phyloP scores from a whole-genome alignment of 2,888 invertebrate genomes.

The Cyclophora punctaria region DNA sequence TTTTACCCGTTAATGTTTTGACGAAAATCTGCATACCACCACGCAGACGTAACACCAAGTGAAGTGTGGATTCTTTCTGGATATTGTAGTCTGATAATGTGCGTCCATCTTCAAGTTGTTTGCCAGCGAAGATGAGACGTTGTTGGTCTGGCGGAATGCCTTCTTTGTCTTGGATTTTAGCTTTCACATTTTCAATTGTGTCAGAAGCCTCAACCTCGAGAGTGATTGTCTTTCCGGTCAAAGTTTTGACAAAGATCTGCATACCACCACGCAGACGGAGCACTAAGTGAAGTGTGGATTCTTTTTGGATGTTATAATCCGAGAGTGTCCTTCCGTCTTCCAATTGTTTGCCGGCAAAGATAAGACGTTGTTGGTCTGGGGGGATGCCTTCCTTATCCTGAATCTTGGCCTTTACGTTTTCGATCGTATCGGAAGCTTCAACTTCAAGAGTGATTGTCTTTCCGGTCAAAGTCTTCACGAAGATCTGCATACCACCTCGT shows the following conservation, averaged over 20 bases:
- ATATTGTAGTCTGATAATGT: constrained; percentile 19
- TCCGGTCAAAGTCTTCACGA: constrained; percentile 18
- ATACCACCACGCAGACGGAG: constrained; percentile 21
- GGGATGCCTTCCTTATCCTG: constrained; percentile 21
- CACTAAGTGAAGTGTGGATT: constrained; percentile 18
- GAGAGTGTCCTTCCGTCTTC: constrained; percentile 20
- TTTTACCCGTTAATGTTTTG: constrained; percentile 19
- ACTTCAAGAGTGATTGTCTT: constrained; percentile 19
- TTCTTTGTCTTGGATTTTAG: constrained; percentile 21
- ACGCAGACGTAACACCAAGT: constrained; percentile 17
- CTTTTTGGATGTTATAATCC: constrained; percentile 20
- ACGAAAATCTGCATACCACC: constrained; percentile 23
- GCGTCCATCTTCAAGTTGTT: constrained; percentile 19
- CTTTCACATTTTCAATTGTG: constrained; percentile 19
- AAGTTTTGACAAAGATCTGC: constrained; percentile 20
- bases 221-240: constrained; percentile 20
- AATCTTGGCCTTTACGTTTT: constrained; percentile 20
- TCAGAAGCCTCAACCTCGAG: constrained; percentile 18
- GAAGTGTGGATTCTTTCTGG: constrained; percentile 19
- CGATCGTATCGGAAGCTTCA: constrained; percentile 18
- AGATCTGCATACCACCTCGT: constrained; percentile 23
- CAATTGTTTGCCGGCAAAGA: constrained; percentile 19
- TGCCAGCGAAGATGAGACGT: constrained; percentile 18
- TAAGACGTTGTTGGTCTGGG: constrained; percentile 18
- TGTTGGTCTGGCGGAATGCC: constrained; percentile 21